Percentiles rank a stretch among this genome's conserved stretches.
phyloP scores from a whole-genome alignment of 2,888 invertebrate species.

The Eupithecia tripunctaria region DNA sequence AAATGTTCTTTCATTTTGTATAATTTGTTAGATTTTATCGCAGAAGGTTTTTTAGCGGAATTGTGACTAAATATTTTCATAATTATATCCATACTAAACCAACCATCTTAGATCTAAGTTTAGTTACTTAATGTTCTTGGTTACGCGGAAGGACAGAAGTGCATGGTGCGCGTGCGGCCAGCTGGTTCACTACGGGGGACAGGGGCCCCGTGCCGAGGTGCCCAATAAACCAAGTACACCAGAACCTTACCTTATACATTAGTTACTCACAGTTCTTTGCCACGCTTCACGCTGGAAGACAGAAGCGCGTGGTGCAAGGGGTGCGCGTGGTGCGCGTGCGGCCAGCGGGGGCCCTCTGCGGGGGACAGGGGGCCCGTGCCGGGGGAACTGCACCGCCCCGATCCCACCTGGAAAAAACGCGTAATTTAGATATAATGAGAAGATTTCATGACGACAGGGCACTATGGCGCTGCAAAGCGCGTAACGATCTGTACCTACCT shows the following conservation, averaged over 20 bases:
- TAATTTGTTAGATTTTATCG: no score
- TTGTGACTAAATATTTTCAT: no score
- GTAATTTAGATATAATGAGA: background rate
- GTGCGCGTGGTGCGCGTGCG: slow-evolving; percentile 76
- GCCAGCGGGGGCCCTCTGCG: slow-evolving; percentile 79
- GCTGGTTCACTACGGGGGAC: slow-evolving; percentile 77
- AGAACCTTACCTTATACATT: background rate
- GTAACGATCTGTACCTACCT: no score
- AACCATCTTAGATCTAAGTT: no score
- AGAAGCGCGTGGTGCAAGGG: slow-evolving; percentile 80
- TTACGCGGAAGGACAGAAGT: slow-evolving; percentile 71
- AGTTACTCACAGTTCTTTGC: slow-evolving; percentile 80
- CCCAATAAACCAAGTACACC: no score
- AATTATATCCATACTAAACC: no score
- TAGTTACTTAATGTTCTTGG: no score
- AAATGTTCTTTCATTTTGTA: no score
- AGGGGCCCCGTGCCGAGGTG: slow-evolving; percentile 77
- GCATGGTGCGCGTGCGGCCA: slow-evolving; percentile 74
- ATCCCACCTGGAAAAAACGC: slow-evolving; percentile 67
- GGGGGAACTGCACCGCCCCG: slow-evolving; percentile 77
- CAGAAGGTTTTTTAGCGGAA: no score
- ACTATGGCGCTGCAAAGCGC: no score
- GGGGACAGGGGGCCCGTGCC: slow-evolving; percentile 80
- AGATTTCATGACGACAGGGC: no score
- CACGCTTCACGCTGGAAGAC: slow-evolving; percentile 78